Percentiles rank a stretch among this genome's conserved stretches.
These are phyloP conservation scores for Serripes groenlandicus DNA, from an alignment of 2,888 invertebrate species.

Conservation along the genomic window DNA sequence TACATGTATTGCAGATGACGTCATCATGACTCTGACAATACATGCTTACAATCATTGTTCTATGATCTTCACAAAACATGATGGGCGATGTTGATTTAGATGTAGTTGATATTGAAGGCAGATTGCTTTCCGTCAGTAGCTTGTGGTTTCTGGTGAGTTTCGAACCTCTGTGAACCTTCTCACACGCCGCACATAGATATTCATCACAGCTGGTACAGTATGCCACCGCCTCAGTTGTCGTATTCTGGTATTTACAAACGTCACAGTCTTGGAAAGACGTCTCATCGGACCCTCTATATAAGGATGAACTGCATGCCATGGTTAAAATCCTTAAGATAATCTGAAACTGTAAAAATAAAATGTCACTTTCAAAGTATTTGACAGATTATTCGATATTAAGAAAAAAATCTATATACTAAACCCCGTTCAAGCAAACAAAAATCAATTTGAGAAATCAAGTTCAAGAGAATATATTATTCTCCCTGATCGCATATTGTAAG, in stretches of 20 bases:
- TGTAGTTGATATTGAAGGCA: neutral
- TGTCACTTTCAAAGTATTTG: no score
- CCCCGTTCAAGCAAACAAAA: no score
- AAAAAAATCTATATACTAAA: no score
- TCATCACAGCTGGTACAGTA: constrained; percentile 1
- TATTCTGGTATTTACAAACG: neutral
- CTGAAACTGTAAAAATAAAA: no score
- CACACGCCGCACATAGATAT: neutral
- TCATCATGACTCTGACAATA: constrained; percentile 5
- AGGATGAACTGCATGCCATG: no score
- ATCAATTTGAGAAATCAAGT: no score
- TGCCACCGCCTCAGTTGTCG: neutral
- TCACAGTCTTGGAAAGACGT: neutral
- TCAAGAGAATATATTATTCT: no score
- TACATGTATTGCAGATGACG: constrained; percentile 1
- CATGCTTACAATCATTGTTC: neutral
- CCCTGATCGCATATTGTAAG: no score
- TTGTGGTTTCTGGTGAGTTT: neutral
- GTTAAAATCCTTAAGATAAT: no score
- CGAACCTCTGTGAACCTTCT: neutral
- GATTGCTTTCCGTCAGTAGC: neutral
- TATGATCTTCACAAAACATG: neutral
- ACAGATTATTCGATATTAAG: no score
- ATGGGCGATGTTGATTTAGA: neutral
- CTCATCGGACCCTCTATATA: neutral